Conservation (phyloP, 2,113 vertebrate species). For the Athene noctua region DNA sequence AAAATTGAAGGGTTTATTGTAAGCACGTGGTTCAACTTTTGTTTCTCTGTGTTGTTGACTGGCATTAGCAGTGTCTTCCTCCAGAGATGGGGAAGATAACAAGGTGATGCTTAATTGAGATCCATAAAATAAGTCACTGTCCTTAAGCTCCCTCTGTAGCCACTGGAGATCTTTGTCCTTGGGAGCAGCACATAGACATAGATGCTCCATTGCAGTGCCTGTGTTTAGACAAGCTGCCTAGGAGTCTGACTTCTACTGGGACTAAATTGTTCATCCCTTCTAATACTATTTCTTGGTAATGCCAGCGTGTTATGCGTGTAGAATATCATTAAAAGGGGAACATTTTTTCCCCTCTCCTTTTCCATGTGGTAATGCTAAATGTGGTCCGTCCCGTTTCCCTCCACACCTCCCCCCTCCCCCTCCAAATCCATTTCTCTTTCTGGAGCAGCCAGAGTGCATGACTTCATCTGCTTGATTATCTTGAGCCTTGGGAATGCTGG, state of each 20-base stretch:
- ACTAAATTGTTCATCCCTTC: neutral
- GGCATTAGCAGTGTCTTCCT: neutral
- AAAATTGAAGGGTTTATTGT: neutral
- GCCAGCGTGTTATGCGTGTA: neutral
- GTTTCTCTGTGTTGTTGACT: accelerated
- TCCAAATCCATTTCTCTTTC: neutral
- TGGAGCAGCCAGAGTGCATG: neutral
- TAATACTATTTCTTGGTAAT: neutral
- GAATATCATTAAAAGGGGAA: neutral
- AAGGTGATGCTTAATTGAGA: neutral
- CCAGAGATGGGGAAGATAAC: neutral
- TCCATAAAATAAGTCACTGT: neutral
- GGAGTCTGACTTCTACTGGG: neutral
- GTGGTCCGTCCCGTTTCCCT: neutral
- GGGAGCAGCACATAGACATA: accelerated
- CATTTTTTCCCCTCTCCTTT: neutral
- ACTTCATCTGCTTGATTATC: slow-evolving; percentile 52
- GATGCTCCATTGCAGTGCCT: neutral
- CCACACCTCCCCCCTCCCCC: neutral
- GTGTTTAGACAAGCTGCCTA: neutral
- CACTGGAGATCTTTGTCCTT: neutral
- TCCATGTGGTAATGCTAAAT: neutral
- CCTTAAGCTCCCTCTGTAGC: neutral
- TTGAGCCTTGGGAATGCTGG: slow-evolving; percentile 17
- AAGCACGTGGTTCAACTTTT: neutral